Evolutionary conservation across 1,140 invertebrate species (phyloP).

Genomic region (Globodera rostochiensis): DNA sequence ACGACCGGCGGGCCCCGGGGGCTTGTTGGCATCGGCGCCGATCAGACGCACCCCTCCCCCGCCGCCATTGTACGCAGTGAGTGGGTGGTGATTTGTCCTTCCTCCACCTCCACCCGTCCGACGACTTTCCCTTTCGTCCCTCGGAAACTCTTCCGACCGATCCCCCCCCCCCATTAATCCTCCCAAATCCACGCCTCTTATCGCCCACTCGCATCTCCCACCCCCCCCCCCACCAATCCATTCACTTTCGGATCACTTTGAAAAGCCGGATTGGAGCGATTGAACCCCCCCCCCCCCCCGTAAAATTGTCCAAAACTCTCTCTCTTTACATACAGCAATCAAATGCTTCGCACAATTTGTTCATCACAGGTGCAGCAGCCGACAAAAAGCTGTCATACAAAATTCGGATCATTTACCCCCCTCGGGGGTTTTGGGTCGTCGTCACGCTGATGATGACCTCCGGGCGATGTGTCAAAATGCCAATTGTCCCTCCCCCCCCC

Average conservation of each 20-base stretch:
- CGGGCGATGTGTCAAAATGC: conserved; percentile 6
- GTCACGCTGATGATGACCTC: not conserved
- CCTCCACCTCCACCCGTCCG: not conserved
- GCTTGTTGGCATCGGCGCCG: not conserved
- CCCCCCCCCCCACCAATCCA: not conserved
- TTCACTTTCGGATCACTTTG: conserved; percentile 4
- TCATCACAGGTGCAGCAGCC: no score
- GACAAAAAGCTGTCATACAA: not conserved
- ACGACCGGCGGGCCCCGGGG: not conserved
- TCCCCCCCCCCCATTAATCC: not conserved
- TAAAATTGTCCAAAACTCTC: not conserved
- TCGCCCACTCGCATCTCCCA: conserved; percentile 5
- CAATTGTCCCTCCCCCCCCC: not conserved
- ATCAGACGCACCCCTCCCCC: not conserved
- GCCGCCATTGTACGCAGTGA: not conserved
- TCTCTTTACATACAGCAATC: not conserved
- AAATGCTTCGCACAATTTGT: no score
- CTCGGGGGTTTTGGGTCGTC: not conserved
- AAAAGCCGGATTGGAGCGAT: not conserved
- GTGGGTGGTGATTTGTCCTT: not conserved
- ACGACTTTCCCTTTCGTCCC: not conserved
- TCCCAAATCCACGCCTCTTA: conserved; percentile 10
- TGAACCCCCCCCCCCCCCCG: not conserved
- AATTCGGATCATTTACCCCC: not conserved
- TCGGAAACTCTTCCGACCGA: not conserved